Evolutionary conservation across 2,797 vertebrate genomes (phyloP).

Genomic region (Parotocinclus haroldoi): DNA sequence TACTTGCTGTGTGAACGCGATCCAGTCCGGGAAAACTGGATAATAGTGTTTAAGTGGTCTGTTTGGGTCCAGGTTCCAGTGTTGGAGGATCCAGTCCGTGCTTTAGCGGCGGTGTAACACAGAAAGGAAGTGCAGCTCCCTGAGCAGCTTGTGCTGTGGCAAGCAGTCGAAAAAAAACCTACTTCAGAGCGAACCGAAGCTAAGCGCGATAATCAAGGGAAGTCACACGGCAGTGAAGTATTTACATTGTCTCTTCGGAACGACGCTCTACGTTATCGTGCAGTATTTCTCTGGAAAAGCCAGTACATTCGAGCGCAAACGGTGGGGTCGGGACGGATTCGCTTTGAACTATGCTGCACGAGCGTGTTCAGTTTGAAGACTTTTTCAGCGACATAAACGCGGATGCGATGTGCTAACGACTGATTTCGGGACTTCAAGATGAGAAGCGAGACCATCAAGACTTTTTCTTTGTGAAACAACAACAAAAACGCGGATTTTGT

Average conservation of each 20-base stretch:
- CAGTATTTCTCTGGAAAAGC: too few relatives aligned
- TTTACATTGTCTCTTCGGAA: slow-evolving; percentile 7
- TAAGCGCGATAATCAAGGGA: slow-evolving; percentile 2
- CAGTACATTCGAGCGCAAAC: too few relatives aligned
- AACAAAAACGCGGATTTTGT: neutral
- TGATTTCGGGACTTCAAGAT: slow-evolving; percentile 29
- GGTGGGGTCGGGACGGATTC: slow-evolving; percentile 23
- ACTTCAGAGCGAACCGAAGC: slow-evolving; percentile 29
- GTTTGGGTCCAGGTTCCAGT: too few relatives aligned
- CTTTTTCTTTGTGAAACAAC: slow-evolving; percentile 9
- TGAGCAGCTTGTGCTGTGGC: slow-evolving; percentile 44
- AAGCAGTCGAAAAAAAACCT: slow-evolving; percentile 29
- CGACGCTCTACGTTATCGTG: neutral
- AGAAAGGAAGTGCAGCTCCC: slow-evolving; percentile 76
- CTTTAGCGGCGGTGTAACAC: slow-evolving; percentile 58
- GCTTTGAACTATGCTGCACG: slow-evolving; percentile 31
- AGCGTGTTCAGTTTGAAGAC: slow-evolving; percentile 42
- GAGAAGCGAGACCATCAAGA: slow-evolving; percentile 33
- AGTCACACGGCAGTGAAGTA: slow-evolving; percentile 1
- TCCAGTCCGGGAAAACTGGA: too few relatives aligned
- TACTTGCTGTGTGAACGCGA: too few relatives aligned
- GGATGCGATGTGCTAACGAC: slow-evolving; percentile 47
- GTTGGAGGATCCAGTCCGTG: slow-evolving; percentile 52
- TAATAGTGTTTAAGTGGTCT: too few relatives aligned
- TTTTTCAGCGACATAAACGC: slow-evolving; percentile 42